Base-by-base conservation (phyloP, 1,140 invertebrate genomes). In the Drosophila melanogaster region DNA sequence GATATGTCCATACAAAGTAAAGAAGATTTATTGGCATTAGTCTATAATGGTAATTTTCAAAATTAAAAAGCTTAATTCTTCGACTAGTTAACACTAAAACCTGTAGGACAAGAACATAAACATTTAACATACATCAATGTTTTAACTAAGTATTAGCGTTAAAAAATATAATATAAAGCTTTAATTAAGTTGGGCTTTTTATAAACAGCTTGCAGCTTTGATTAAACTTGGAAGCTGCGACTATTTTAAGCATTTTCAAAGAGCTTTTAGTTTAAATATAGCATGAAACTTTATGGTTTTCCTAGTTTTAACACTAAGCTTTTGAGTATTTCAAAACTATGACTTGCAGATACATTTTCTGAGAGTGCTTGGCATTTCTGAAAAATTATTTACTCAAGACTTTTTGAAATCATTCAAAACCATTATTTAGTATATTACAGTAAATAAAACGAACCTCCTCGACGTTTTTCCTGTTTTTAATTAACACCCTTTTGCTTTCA, bases 151-250 rank as follows among this genome's bases (percentile, higher is more conserved):
- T 7, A 30, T 30, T 30, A 30, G 14, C 57, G 35, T 35, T 22
- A 15, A 7, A 1, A 15, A 4, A 17, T 26, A 30, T 57, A 19
- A 11, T 53, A 8, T 15, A 19, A 22, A 38, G 50, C 58, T 60
- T 60, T 60, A 17, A 19, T 30, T 30, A 10, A 30, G 30, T 30
- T 60, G 15, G 38, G 59, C 59, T 61, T 58, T 61, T 58, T 19
- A 57, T 61, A 0, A 57, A 30, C 22, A 3, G 22, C 14, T 40
- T 12, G 1, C 10, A 14, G 35, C 15, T 41, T 40, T 12, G 35
- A 40, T 40, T 40, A 40, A 60, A 24, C 51, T 61, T 59, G 53
- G 24, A 61, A 61, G 37, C 24, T 61, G 59, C 0, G 5, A 6
- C 10, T 40, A 58, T 55, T 58, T 57, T 2, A 47, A 30, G 10